Base-by-base conservation (phyloP, 2,888 invertebrate genomes). In the Oxycera nigricornis region DNA sequence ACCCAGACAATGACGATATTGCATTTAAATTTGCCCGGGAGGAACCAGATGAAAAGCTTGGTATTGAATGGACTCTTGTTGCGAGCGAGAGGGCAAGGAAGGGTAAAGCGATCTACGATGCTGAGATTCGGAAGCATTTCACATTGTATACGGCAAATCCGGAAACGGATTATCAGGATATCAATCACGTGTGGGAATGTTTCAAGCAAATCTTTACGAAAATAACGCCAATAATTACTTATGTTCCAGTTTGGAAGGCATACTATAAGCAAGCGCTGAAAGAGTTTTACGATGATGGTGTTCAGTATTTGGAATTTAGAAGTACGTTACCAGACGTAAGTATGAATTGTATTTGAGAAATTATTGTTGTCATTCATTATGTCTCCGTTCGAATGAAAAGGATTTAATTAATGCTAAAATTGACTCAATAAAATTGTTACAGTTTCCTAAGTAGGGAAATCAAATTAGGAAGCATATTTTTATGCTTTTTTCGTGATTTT, bases 261-360 rank as follows among this genome's bases (percentile, higher is more conserved):
- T 90, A 92, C 79, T 90, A 90, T 78, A 90, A 90, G 77, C 89
- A 89, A 75, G 89, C 88, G 0, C 82, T 93, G 1, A 83, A 86
- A 76, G 89, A 90, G 76, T 88, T 91, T 72, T 87, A 88, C 79
- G 88, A 88, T 3, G 92, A 93, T 79, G 91, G 91, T 73, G 87
- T 93, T 0, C 88, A 91, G 83, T 93, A 92, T 77, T 80, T 92
- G 22, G 93, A 93, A 83, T 84, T 93, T 1, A 86, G 93, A 67
- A 87, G 90, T n/a, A 83, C 89, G 0, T 81, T 93, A 28, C 90
- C 91, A 0, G 80, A 76, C 76, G 85, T 85, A 76, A 77, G 80
- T 79, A 70, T 70, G 11, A 20, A 11, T 24, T 17, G n/a, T n/a
- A n/a, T n/a, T n/a, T n/a, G n/a, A n/a, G n/a, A n/a, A n/a, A n/a